Evolutionary conservation across 2,113 vertebrate genomes (phyloP).

Genomic region (Progne subis): DNA sequence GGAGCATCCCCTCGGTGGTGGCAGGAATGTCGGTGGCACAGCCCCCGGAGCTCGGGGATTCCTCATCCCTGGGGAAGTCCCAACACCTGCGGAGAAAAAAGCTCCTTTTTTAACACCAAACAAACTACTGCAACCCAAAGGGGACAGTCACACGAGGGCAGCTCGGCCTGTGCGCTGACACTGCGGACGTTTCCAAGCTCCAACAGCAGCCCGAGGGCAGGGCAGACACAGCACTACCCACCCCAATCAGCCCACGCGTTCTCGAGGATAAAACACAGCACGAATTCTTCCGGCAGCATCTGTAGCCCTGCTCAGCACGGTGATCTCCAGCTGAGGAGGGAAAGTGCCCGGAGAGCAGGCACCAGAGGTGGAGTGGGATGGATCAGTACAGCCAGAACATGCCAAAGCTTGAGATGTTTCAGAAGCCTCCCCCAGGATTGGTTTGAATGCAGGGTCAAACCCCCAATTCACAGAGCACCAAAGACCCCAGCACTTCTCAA

Average conservation of each 20-base stretch:
- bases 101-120: not conserved
- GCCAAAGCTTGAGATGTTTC: not conserved
- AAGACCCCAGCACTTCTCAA: not conserved
- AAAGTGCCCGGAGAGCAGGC: not conserved
- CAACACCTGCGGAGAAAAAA: not conserved
- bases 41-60: not conserved
- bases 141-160: not conserved
- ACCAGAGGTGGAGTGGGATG: not conserved
- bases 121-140: not conserved
- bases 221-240: not conserved
- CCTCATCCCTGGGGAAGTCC: not conserved
- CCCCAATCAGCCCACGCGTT: not conserved
- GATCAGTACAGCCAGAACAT: fast-evolving
- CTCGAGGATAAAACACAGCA: not conserved
- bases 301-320: fast-evolving
- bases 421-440: not conserved
- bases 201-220: not conserved
- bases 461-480: not conserved
- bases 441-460: not conserved
- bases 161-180: not conserved
- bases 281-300: not conserved
- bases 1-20: not conserved
- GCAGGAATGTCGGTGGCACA: not conserved
- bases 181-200: fast-evolving
- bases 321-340: not conserved